These are phyloP conservation scores for Phalacrocorax pelagicus DNA, from an alignment of 2,113 vertebrate genomes.

Conservation along the genomic window DNA sequence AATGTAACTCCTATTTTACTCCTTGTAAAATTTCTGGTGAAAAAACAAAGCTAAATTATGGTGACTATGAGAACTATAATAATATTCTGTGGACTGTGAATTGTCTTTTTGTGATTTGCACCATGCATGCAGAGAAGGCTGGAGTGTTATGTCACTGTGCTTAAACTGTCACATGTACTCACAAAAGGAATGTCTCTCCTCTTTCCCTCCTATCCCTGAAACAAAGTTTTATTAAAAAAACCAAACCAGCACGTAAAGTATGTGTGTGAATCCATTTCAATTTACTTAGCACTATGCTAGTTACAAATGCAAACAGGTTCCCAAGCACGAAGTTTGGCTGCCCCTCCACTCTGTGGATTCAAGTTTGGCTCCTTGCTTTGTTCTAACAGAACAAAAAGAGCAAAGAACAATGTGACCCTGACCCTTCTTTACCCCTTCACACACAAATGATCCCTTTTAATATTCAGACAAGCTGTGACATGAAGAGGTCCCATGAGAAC, in stretches of 20 bases:
- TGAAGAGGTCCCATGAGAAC: conserved; percentile 18
- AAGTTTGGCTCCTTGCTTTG: conserved; percentile 52
- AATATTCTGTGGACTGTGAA: background rate
- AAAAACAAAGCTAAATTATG: background rate
- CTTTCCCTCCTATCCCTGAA: background rate
- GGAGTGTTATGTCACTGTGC: background rate
- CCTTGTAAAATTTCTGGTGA: background rate
- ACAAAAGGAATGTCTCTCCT: background rate
- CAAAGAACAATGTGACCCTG: conserved; percentile 34
- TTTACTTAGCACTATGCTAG: conserved; percentile 18
- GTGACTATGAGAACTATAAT: background rate
- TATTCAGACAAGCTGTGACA: background rate
- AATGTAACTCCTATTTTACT: background rate
- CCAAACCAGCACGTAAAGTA: background rate
- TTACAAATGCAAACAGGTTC: conserved; percentile 52
- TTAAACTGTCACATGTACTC: background rate
- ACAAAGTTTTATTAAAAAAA: background rate
- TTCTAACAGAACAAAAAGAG: conserved; percentile 49
- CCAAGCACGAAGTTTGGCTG: background rate
- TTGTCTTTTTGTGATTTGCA: background rate
- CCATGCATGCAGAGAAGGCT: background rate
- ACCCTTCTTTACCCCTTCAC: conserved; percentile 27
- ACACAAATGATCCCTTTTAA: conserved; percentile 37
- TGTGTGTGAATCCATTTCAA: background rate
- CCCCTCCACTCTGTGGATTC: background rate